Evolutionary conservation across 2,797 vertebrate genomes (phyloP), one percentile per base, ranked within the genome.

Genomic region (Enteromius treurensis): DNA sequence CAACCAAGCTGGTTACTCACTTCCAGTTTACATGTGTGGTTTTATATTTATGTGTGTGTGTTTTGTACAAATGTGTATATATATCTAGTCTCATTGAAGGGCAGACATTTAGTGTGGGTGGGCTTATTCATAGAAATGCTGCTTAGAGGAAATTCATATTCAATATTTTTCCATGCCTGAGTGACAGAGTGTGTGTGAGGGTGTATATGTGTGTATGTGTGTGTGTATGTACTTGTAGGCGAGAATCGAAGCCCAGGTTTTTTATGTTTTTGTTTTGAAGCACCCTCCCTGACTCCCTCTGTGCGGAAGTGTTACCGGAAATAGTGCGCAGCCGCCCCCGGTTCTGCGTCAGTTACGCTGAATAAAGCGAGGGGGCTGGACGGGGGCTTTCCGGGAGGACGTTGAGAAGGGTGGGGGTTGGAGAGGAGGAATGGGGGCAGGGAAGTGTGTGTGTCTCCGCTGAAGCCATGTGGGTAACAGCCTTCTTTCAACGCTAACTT

Each of bases 241-340:
- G n/a, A 67, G 47, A 80, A 42, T 76, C 83, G 80, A 71, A 86
- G 84, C 89, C 90, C 92, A 90, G 91, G 88, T 89, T 89, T 92
- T 93, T 93, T 90, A 51, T 89, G 92, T 92, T 93, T 93, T 94
- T 94, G 92, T 94, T 93, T 95, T 92, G 90, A 91, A 91, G 90
- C 92, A 91, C 89, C 92, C 90, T 93, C 65, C 92, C 93, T 91
- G 88, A 91, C 90, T 93, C 82, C 92, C 92, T 91, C 90, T 86
- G 90, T 91, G 88, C 91, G 92, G 93, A 94, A 95, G 95, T 94
- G 94, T 95, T 94, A 93, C 94, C 94, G 93, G 95, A 95, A 95
- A 93, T 93, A 90, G 93, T 92, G 91, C 89, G 90, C 92, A 91
- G 90, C 93, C 93, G 90, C 91, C 93, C 92, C 92, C 91, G 89